A percentile compares a stretch with the other conserved stretches of the same genome.
These are phyloP conservation scores for Phyllostomus discolor DNA, from an alignment of 2,113 vertebrate genomes.

Conservation along the genomic window DNA sequence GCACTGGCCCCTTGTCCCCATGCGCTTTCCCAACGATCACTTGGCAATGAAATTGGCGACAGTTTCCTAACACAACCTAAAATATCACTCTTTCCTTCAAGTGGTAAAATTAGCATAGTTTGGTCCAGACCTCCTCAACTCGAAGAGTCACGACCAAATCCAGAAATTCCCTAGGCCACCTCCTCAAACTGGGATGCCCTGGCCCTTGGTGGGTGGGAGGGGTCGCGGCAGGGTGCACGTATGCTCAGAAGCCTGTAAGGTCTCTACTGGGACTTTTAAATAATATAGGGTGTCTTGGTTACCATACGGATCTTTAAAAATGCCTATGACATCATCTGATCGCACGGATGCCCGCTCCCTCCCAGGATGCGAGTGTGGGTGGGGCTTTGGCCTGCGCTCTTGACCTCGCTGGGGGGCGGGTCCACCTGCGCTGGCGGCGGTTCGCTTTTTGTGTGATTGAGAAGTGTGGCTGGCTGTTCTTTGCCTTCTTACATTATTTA, in stretches of 20 bases:
- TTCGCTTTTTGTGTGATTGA: not conserved
- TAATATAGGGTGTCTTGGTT: not conserved
- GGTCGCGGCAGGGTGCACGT: rapidly evolving
- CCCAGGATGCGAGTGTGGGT: not conserved
- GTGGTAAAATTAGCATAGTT: not conserved
- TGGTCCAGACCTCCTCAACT: not conserved
- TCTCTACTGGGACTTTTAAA: not conserved
- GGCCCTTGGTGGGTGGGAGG: not conserved
- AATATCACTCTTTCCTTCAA: not conserved
- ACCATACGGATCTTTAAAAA: not conserved
- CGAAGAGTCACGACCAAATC: not conserved
- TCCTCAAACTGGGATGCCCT: not conserved
- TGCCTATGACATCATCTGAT: not conserved
- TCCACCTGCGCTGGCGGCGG: rapidly evolving
- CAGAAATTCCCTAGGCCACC: not conserved
- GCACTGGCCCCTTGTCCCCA: not conserved
- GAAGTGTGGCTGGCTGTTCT: not conserved
- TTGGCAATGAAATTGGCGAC: not conserved
- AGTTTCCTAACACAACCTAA: not conserved
- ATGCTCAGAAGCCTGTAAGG: not conserved
- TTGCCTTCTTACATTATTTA: not conserved
- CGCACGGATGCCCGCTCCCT: rapidly evolving
- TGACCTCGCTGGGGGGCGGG: not conserved
- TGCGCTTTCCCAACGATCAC: not conserved
- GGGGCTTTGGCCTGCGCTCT: not conserved